Evolutionary conservation across 2,888 invertebrate species (phyloP).

Genomic region (Archaeoteleia sp.): DNA sequence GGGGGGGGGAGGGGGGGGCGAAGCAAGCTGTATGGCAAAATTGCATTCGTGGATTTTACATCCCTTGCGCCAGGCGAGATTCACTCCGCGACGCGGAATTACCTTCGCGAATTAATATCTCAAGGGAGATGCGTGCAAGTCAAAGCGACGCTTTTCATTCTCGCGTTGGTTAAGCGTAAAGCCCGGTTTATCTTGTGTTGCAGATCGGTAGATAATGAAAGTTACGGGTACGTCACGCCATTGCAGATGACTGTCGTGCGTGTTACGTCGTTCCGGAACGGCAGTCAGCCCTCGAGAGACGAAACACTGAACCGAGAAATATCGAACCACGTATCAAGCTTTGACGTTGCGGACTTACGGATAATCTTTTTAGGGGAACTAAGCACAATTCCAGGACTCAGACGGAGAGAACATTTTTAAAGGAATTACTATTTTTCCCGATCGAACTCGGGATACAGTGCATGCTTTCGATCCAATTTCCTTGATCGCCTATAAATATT

Average conservation of each 20-base stretch:
- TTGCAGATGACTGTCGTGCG: constrained; percentile 49
- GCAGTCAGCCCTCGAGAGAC: constrained; percentile 47
- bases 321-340: constrained; percentile 47
- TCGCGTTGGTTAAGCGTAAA: constrained; percentile 49
- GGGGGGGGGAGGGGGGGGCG: neutral
- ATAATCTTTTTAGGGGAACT: no score
- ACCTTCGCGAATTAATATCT: constrained; percentile 50
- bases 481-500: no score
- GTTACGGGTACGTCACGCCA: constrained; percentile 47
- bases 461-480: no score
- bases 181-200: constrained; percentile 48
- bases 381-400: constrained; percentile 11
- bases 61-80: constrained; percentile 16
- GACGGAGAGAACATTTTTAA: no score
- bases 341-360: constrained; percentile 31
- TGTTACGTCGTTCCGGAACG: constrained; percentile 48
- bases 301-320: constrained; percentile 46
- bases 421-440: no score
- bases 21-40: neutral
- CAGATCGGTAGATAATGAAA: constrained; percentile 52
- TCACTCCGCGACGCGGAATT: constrained; percentile 41
- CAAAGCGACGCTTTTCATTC: constrained; percentile 50
- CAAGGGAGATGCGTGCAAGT: constrained; percentile 45
- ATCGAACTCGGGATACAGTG: no score
- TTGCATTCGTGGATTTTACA: constrained; percentile 34